These are phyloP conservation scores for Antennarius maculatus DNA, from an alignment of 2,797 vertebrate genomes.

Conservation along the genomic window DNA sequence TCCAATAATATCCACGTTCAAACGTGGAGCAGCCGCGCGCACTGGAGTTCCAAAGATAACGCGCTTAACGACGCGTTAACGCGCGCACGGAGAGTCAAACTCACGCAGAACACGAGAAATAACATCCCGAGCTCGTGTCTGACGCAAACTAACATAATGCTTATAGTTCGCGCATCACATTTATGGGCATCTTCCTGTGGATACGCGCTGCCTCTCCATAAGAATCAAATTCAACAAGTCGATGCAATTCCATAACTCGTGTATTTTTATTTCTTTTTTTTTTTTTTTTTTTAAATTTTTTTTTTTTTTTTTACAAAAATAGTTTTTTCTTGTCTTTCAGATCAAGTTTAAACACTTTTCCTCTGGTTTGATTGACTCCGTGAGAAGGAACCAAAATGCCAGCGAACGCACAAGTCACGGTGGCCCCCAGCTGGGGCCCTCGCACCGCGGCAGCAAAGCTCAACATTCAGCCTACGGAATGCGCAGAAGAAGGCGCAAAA, in stretches of 20 bases:
- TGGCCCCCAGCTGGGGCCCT: conserved; percentile 47
- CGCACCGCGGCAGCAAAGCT: conserved; percentile 41
- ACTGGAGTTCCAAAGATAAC: neutral
- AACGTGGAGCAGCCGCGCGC: neutral
- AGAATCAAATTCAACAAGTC: conserved; percentile 57
- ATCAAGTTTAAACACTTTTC: conserved; percentile 86
- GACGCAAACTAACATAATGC: conserved; percentile 27
- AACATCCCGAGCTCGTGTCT: conserved; percentile 1
- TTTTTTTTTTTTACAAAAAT: neutral
- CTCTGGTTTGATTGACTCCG: conserved; percentile 80
- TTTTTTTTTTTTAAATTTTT: neutral
- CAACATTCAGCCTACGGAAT: conserved; percentile 56
- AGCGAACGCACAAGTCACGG: conserved; percentile 54
- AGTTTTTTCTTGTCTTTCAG: conserved; percentile 60
- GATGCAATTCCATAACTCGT: neutral
- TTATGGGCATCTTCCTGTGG: conserved; percentile 14
- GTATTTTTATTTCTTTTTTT: no score
- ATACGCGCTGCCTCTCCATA: conserved; percentile 23
- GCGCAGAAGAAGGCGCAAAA: conserved; percentile 65
- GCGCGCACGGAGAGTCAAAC: neutral
- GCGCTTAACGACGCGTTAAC: no score
- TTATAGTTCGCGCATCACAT: conserved; percentile 29
- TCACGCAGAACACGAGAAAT: neutral
- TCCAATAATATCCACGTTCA: conserved; percentile 7
- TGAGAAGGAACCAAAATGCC: conserved; percentile 73